Evolutionary conservation across 2,113 vertebrate species (phyloP), one percentile per base, ranked within the genome.

Genomic region (Phodopus roborovskii): DNA sequence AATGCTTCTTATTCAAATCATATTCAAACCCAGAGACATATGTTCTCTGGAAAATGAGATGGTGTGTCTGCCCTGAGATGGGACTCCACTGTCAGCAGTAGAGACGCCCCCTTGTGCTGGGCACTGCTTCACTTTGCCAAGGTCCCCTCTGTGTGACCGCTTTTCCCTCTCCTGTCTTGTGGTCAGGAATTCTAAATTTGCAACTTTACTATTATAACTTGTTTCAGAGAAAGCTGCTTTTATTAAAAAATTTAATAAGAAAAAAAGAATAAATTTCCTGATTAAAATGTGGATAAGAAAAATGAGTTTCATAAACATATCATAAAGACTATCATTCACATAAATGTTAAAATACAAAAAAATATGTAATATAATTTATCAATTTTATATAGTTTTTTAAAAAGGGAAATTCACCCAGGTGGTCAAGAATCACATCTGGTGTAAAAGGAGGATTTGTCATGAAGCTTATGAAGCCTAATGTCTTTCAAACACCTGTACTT

Each of bases 201-300:
- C 4, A 33, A 1, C 71, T 91, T 93, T 77, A 71, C 11, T 94
- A 70, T 90, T 84, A 36, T 91, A 71, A 91, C 22, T 30, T 82
- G 7, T 74, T 92, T 79, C 85, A 22, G 60, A 88, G 71, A 97
- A 30, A 94, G 5, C 42, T 88, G 19, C 95, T 98, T 98, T 96
- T 97, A 98, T 85, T 98, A 98, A 98, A 98, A 56, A 10, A 78
- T 97, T 90, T 78, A 64, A 16, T 98, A 62, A 66, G 90, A 30
- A 78, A 60, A n/a, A n/a, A 45, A 45, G 45, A 45, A 45, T 45
- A 45, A 3, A 45, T 45, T 45, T 45, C 45, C 45, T 45, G 45
- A 81, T n/a, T 81, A 81, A n/a, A 56, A 81, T 15, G 36, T 39
- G 58, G 36, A 82, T 60, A 36, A 36, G 36, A 58, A 81, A 81